Evolutionary conservation across 1,140 invertebrate genomes (phyloP).

Genomic region (Druon quercuslanigerum): DNA sequence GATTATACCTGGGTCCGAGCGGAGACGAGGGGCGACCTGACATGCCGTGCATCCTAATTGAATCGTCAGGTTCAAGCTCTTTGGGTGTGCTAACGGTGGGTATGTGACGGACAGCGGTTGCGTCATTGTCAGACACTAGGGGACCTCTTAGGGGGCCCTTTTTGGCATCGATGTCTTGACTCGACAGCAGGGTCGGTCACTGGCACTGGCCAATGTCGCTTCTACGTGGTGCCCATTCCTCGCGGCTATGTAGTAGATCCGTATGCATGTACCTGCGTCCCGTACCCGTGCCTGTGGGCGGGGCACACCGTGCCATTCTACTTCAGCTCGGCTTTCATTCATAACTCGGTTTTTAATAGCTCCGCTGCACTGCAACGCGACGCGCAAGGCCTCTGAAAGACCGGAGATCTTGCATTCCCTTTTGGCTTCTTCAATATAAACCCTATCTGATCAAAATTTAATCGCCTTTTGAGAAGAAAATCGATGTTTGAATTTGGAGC

Average conservation of each 20-base stretch:
- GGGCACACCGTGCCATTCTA: slow-evolving; percentile 72
- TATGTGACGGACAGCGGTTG: slow-evolving; percentile 67
- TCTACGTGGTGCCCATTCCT: slow-evolving; percentile 41
- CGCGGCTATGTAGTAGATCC: slow-evolving; percentile 31
- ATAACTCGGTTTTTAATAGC: slow-evolving; percentile 75
- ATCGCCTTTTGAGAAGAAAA: no score
- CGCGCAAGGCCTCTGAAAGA: slow-evolving; percentile 53
- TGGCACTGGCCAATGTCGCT: slow-evolving; percentile 51
- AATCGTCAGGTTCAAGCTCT: slow-evolving; percentile 66
- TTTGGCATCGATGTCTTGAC: slow-evolving; percentile 50
- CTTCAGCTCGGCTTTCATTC: slow-evolving; percentile 74
- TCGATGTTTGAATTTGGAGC: no score
- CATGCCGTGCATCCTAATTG: slow-evolving; percentile 67
- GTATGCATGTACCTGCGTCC: slow-evolving; percentile 39
- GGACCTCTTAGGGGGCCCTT: slow-evolving; percentile 47
- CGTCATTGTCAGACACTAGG: slow-evolving; percentile 51
- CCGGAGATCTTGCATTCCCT: slow-evolving; percentile 45
- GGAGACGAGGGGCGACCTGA: slow-evolving; percentile 35
- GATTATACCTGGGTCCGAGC: slow-evolving; percentile 55
- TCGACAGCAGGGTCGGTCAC: slow-evolving; percentile 48
- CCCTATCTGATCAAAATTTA: no score
- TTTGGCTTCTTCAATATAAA: slow-evolving; percentile 37
- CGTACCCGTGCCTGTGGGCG: slow-evolving; percentile 65
- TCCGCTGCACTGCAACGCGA: slow-evolving; percentile 56
- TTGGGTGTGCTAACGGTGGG: slow-evolving; percentile 59